A percentile compares a stretch with the other conserved stretches of the same genome.
Conservation (phyloP, 2,113 vertebrate species). For the Trematomus loennbergii region DNA sequence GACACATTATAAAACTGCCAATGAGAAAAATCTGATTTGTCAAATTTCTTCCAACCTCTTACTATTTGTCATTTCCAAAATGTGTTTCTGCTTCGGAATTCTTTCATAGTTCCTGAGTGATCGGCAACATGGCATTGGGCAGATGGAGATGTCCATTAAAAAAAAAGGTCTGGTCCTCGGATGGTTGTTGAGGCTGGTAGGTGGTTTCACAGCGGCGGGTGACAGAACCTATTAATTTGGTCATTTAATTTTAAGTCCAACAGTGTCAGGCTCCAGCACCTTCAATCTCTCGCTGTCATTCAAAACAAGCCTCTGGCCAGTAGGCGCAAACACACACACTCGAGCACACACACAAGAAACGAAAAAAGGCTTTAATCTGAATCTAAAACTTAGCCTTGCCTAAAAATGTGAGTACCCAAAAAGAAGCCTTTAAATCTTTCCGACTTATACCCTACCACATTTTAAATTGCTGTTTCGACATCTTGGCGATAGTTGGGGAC, state of each 20-base stretch:
- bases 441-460: background rate
- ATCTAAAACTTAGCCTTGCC: constrained; percentile 32
- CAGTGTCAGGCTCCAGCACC: constrained; percentile 76
- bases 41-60: constrained; percentile 16
- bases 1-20: constrained; percentile 61
- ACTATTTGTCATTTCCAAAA: constrained; percentile 45
- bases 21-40: constrained; percentile 54
- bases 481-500: constrained; percentile 16
- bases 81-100: constrained; percentile 38
- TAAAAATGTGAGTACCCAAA: background rate
- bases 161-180: constrained; percentile 2
- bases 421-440: constrained; percentile 54
- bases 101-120: constrained; percentile 21
- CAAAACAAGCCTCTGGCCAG: constrained; percentile 50
- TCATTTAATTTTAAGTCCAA: constrained; percentile 77
- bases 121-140: constrained; percentile 7
- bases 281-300: constrained; percentile 77
- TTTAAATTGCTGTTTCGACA: constrained; percentile 12
- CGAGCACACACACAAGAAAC: background rate
- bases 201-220: constrained; percentile 51
- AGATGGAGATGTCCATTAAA: constrained; percentile 65
- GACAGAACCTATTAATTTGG: constrained; percentile 81
- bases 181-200: constrained; percentile 43
- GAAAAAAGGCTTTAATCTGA: constrained; percentile 43
- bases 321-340: constrained; percentile 21